These are phyloP conservation scores for Ariopsis seemanni DNA, from an alignment of 2,113 vertebrate genomes.

Conservation along the genomic window DNA sequence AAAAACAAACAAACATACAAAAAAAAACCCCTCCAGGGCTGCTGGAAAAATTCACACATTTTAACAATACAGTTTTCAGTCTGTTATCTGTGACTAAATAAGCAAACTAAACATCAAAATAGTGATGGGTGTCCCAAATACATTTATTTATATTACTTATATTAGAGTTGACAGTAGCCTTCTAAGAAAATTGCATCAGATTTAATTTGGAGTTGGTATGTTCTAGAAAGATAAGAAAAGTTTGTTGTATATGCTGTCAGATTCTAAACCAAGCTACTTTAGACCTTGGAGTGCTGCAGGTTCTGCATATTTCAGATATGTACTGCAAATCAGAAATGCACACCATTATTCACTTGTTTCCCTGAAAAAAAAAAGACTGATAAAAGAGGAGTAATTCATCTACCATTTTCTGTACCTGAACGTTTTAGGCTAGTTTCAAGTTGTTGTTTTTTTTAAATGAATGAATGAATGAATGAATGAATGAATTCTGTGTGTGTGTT, in stretches of 20 bases:
- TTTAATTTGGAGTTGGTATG: background rate
- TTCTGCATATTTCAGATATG: background rate
- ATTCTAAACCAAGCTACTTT: background rate
- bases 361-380: background rate
- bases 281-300: background rate
- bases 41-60: background rate
- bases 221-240: background rate
- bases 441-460: too few species aligned
- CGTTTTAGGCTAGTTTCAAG: background rate
- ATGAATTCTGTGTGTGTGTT: background rate
- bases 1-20: too few species aligned
- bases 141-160: background rate
- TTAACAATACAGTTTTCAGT: too few species aligned
- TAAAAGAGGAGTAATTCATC: background rate
- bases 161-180: background rate
- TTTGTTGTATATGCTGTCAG: background rate
- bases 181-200: background rate
- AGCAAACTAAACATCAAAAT: background rate
- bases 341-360: background rate
- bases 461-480: too few species aligned
- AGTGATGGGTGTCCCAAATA: background rate
- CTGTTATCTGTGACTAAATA: background rate
- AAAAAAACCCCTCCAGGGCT: background rate
- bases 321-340: background rate
- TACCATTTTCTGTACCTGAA: background rate